Evolutionary conservation across 1,140 invertebrate species (phyloP), one percentile per base, ranked within the genome.

Genomic region (Chrysomallon squamiferum): DNA sequence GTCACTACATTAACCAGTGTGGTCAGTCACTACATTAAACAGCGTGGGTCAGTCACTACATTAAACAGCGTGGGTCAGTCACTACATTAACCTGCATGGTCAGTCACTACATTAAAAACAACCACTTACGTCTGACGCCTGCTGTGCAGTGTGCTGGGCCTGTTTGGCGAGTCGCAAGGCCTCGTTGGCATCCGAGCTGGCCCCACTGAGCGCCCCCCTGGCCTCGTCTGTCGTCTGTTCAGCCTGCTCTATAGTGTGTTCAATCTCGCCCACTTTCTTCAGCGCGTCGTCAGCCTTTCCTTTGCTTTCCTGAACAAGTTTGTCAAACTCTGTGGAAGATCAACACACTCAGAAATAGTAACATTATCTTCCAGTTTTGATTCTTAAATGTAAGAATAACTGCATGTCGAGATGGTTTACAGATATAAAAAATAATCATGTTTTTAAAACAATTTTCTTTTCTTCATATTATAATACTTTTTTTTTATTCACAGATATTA

Each of bases 251-350:
- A 93, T 92, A 33, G 90, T 86, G 38, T 83, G 66, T 72, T 89
- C 83, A 62, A 92, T 93, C 60, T 88, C 82, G 4, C 86, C 79
- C 25, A 92, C 88, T 57, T 87, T 84, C 59, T 86, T 72, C 38
- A 96, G 79, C 15, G 94, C 91, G 50, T 90, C 85, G 41, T 91
- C 86, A 0, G 94, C 93, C 66, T 88, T 88, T 7, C 86, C 85
- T 50, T 91, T 90, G 63, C 92, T 95, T 49, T 91, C 90, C 71
- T 93, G 89, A 2, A 97, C 94, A 85, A 95, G 89, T 47, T 92
- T 89, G 80, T 97, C 94, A 87, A 97, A 98, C 80, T 92, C 95
- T 92, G 74, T 27, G 68, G 68, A 74, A 84, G 84, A n/a, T n/a
- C n/a, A n/a, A n/a, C n/a, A n/a, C n/a, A 71, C 52, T 45, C 32